Conservation (phyloP, 2,113 vertebrate species). For the Cepphus grylle region DNA sequence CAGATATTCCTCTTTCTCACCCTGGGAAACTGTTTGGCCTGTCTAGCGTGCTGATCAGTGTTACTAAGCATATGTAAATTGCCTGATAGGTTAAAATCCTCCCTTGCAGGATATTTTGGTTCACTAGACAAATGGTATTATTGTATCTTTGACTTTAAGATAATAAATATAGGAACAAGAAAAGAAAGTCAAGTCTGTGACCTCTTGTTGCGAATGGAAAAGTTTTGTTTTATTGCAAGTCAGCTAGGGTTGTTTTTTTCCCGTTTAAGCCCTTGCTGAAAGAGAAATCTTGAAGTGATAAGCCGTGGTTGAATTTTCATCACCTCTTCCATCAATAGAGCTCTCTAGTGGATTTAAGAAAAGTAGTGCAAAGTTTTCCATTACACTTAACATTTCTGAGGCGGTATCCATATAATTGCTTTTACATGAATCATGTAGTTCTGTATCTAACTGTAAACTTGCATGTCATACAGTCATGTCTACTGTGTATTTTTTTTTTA, state of each 20-base stretch:
- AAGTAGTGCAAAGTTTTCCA: background rate
- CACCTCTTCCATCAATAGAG: background rate
- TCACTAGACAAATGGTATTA: background rate
- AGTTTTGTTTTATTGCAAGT: background rate
- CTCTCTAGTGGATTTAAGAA: background rate
- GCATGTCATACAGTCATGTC: background rate
- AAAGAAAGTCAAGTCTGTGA: background rate
- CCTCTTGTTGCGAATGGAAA: background rate
- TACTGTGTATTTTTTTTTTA: conserved; percentile 13
- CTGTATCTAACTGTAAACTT: conserved; percentile 21
- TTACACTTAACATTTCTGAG: background rate
- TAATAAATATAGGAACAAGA: background rate
- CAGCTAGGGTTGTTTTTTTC: background rate
- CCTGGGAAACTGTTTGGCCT: background rate
- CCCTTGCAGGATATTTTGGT: background rate
- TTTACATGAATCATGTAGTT: background rate
- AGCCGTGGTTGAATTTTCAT: background rate
- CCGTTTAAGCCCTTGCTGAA: background rate
- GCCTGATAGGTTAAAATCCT: background rate
- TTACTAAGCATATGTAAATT: background rate
- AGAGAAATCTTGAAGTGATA: background rate
- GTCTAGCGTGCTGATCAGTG: background rate
- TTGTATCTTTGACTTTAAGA: background rate
- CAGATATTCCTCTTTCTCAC: background rate
- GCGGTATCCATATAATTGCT: background rate